Evolutionary conservation across 2,113 vertebrate genomes (phyloP), one percentile per base, ranked within the genome.

Genomic region (Fulica atra): DNA sequence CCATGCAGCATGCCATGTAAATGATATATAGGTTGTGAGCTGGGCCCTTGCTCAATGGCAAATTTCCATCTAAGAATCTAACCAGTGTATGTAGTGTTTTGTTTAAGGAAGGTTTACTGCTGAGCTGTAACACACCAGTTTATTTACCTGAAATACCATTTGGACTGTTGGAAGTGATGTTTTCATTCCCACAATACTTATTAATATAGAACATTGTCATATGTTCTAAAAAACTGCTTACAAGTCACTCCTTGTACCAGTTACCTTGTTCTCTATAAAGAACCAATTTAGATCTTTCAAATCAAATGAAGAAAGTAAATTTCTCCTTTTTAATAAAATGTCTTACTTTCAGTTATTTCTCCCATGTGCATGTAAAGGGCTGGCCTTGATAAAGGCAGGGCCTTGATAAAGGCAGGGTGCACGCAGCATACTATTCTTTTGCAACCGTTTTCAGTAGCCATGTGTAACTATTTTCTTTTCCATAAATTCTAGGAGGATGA

Each of bases 401-500:
- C 36, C 36, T 77, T 96, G 44, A 86, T 56, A 79, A 92, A 89
- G 25, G 76, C 74, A 94, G 56, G 44, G 29, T 44, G 31, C 17
- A 28, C 91, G 73, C 60, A 95, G 60, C 46, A 44, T 71, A 69
- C 63, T 89, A 81, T 89, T 92, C 21, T 83, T 88, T 87, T 69
- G 69, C 36, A 85, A 74, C 23, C 15, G 46, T 61, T 92, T 92
- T 65, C 77, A 86, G 76, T 86, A 92, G 81, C 81, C 91, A 87
- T 48, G 28, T 26, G 6, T 38, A 90, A 74, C 33, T 69, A 51
- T 81, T 90, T 91, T 91, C 36, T 51, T 91, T 91, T 77, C 35
- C 13, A 38, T 83, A 91, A 96, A 76, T 71, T 86, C 40, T 54
- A 88, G 71, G 19, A 89, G n/a, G 17, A 91, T 77, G 57, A 96